phyloP scores from a whole-genome alignment of 2,888 invertebrate species.

The Clivina fossor region DNA sequence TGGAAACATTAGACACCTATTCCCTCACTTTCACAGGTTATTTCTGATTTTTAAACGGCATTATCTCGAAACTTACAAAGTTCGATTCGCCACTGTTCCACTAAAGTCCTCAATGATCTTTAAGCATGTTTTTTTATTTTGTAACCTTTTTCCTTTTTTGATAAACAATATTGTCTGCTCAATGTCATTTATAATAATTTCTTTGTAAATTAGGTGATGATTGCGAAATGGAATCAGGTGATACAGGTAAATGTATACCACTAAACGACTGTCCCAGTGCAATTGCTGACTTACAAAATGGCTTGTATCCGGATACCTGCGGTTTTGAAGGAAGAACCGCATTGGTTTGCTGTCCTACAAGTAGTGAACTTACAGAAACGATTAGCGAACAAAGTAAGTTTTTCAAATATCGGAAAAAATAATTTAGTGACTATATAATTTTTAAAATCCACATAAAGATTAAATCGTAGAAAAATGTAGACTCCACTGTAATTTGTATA shows the following conservation, averaged over 20 bases:
- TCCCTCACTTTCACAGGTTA: not conserved
- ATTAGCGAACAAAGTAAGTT: slow-evolving; percentile 24
- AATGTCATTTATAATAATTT: not conserved
- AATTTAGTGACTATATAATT: not conserved
- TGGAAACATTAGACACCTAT: not conserved
- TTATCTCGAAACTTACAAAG: too few species aligned
- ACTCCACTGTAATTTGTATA: not conserved
- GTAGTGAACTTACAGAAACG: not conserved
- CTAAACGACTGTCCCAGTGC: slow-evolving; percentile 9
- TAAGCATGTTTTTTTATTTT: not conserved
- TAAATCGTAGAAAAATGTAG: not conserved
- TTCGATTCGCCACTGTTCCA: not conserved
- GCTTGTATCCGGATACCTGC: slow-evolving; percentile 3
- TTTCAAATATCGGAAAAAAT: not conserved
- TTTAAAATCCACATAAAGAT: not conserved
- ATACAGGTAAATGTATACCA: slow-evolving; percentile 12
- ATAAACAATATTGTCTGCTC: not conserved
- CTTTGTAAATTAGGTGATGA: slow-evolving; percentile 10
- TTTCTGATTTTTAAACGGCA: too few species aligned
- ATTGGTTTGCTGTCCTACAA: slow-evolving; percentile 16
- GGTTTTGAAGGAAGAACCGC: slow-evolving; percentile 2
- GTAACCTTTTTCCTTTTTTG: not conserved
- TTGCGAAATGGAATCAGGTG: not conserved
- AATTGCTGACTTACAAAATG: not conserved
- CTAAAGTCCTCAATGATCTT: not conserved